Percentiles rank a stretch among this genome's conserved stretches.
These are phyloP conservation scores for Embiotoca jacksoni DNA, from an alignment of 2,113 vertebrate species.

Conservation along the genomic window DNA sequence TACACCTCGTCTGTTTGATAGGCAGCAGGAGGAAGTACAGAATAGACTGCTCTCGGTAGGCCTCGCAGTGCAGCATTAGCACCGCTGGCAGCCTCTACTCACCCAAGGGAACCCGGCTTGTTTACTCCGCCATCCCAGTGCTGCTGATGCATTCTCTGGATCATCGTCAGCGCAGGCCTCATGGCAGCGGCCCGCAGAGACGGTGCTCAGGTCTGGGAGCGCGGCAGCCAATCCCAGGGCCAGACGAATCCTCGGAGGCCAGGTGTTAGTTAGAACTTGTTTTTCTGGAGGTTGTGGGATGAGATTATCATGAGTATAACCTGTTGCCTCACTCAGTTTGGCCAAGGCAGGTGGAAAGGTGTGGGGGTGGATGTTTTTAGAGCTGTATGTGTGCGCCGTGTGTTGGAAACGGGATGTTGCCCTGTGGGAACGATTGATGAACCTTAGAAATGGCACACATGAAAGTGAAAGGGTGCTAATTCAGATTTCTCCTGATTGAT, in stretches of 20 bases:
- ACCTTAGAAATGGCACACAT: not conserved
- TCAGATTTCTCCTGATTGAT: not conserved
- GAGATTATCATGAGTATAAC: constrained; percentile 70
- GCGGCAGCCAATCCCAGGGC: constrained; percentile 52
- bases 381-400: not conserved
- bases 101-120: constrained; percentile 74
- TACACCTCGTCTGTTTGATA: not conserved
- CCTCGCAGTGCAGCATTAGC: constrained; percentile 43
- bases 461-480: constrained; percentile 12
- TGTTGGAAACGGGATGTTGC: constrained; percentile 35
- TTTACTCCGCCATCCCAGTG: constrained; percentile 73
- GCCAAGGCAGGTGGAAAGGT: constrained; percentile 33
- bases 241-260: constrained; percentile 47
- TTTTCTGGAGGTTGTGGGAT: constrained; percentile 72
- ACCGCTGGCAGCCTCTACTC: constrained; percentile 16
- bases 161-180: constrained; percentile 64
- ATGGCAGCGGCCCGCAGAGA: constrained; percentile 64
- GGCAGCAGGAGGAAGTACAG: constrained; percentile 7
- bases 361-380: constrained; percentile 12
- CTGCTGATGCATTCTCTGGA: constrained; percentile 73
- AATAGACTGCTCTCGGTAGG: not conserved
- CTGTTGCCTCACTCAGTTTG: constrained; percentile 64
- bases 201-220: constrained; percentile 29
- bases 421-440: not conserved
- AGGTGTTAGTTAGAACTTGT: constrained; percentile 70